Evolutionary conservation across 2,113 vertebrate species (phyloP).

Genomic region (Alosa alosa): DNA sequence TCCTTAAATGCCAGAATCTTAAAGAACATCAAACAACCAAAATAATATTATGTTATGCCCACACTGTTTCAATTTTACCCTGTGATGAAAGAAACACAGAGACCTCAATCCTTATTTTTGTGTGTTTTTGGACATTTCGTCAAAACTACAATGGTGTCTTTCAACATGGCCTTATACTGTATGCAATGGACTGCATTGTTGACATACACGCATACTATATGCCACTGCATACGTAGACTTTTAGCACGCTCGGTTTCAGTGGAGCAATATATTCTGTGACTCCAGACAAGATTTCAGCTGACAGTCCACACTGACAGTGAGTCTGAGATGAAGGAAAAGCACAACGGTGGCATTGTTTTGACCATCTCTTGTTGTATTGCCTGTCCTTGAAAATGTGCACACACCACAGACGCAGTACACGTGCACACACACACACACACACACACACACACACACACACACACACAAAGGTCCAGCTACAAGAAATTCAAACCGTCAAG

Average conservation of each 20-base stretch:
- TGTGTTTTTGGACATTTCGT: no score
- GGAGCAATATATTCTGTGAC: neutral
- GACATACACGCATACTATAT: neutral
- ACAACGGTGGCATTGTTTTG: constrained; percentile 9
- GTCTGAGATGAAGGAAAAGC: neutral
- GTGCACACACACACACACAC: neutral
- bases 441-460: neutral
- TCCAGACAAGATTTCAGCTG: constrained; percentile 1
- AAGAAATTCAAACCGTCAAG: constrained; percentile 12
- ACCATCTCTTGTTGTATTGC: constrained; percentile 11
- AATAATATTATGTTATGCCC: no score
- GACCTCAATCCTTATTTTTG: no score
- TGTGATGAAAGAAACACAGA: no score
- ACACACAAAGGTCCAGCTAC: neutral
- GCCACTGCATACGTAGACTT: neutral
- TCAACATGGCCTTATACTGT: no score
- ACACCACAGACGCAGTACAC: neutral
- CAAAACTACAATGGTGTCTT: no score
- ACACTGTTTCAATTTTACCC: no score
- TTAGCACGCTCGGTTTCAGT: neutral
- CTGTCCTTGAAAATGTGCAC: constrained; percentile 20
- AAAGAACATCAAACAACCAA: no score
- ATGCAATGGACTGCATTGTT: no score
- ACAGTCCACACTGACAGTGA: neutral
- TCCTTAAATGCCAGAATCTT: no score